Conservation (phyloP, 2,113 vertebrate species). For the Carlito syrichta region DNA sequence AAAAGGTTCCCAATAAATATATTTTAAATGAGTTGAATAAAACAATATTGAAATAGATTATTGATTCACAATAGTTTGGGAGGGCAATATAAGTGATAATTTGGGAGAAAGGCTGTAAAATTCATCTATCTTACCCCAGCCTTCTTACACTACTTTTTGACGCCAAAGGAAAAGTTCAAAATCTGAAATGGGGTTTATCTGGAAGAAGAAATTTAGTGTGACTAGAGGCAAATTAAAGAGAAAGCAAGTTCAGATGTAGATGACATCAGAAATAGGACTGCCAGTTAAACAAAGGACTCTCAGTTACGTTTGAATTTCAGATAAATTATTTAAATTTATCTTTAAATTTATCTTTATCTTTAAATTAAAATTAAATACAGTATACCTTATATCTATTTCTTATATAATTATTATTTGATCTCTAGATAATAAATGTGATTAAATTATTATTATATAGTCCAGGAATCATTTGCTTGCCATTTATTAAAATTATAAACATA, state of each 20-base stretch:
- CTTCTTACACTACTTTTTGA: not conserved
- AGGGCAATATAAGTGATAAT: not conserved
- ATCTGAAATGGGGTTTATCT: not conserved
- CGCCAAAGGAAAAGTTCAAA: not conserved
- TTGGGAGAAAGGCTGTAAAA: not conserved
- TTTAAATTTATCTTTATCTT: too few species aligned
- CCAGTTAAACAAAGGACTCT: not conserved
- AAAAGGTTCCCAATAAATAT: not conserved
- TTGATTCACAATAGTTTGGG: not conserved
- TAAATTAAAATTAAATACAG: not conserved
- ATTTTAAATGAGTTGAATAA: not conserved
- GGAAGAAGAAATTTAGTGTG: not conserved
- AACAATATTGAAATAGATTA: not conserved
- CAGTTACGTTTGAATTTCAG: not conserved
- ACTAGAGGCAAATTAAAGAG: not conserved
- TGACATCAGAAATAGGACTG: not conserved
- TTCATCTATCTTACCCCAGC: not conserved
- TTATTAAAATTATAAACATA: not conserved
- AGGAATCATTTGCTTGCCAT: not conserved
- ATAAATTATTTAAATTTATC: too few species aligned
- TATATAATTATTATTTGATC: not conserved
- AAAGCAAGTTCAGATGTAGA: not conserved
- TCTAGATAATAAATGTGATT: not conserved
- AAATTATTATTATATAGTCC: not conserved
- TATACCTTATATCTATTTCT: not conserved